phyloP scores from a whole-genome alignment of 2,113 vertebrate genomes.

The Arvicanthis niloticus region DNA sequence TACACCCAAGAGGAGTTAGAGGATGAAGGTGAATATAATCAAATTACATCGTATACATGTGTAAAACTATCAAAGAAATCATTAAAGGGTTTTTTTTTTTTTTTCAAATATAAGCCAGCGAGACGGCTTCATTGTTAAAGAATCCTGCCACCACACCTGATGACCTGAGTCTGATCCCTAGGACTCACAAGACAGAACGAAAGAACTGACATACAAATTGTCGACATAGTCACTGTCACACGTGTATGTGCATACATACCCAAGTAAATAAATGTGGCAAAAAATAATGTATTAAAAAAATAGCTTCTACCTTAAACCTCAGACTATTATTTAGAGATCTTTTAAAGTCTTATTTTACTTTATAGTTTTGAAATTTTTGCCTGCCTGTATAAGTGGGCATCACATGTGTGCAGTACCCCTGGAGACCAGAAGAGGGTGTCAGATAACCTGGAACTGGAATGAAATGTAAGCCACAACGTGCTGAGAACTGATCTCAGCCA shows the following conservation, averaged over 20 bases:
- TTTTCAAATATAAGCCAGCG: not conserved
- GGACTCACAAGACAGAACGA: not conserved
- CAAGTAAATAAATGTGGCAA: not conserved
- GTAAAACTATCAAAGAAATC: not conserved
- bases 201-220: not conserved
- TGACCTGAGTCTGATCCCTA: not conserved
- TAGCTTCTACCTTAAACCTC: constrained; percentile 1
- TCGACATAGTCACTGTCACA: not conserved
- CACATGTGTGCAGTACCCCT: not conserved
- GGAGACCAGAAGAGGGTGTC: not conserved
- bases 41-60: not conserved
- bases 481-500: too few species aligned
- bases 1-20: not conserved
- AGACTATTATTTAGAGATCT: not conserved
- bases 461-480: not conserved
- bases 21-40: not conserved
- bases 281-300: not conserved
- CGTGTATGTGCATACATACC: too few species aligned
- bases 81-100: not conserved
- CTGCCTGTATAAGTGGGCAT: not conserved
- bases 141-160: not conserved
- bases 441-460: not conserved
- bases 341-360: not conserved
- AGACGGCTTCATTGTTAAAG: not conserved
- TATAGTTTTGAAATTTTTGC: not conserved